Evolutionary conservation across 53 echinoderm and acorn worm species (phyloP).

Genomic region (Astropecten irregularis): DNA sequence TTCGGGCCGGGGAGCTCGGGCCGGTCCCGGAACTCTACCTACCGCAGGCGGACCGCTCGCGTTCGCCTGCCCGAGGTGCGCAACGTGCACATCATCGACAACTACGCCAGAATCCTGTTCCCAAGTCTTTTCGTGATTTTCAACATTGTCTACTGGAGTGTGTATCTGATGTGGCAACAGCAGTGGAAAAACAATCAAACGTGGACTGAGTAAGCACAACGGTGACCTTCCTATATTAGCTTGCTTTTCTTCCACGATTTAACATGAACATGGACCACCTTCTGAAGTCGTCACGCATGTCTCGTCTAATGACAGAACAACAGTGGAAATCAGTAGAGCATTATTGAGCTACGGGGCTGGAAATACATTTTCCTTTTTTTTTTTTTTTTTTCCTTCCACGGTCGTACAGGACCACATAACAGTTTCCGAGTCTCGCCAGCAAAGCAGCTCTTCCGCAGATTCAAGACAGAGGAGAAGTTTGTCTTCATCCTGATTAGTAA

Average conservation of each 20-base stretch:
- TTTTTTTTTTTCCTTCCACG: neutral
- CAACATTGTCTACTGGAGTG: slow-evolving; percentile 91
- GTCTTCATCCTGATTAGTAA: no score
- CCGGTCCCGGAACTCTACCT: slow-evolving; percentile 62
- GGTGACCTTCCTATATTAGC: neutral
- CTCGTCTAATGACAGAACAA: no score
- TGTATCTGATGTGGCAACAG: slow-evolving; percentile 77
- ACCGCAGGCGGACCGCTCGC: slow-evolving; percentile 48
- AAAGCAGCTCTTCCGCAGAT: no score
- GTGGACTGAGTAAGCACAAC: slow-evolving; percentile 15
- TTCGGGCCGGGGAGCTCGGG: slow-evolving; percentile 50
- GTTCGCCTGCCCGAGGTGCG: slow-evolving; percentile 59
- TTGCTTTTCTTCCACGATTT: neutral
- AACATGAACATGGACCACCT: neutral
- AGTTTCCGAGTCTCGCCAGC: no score
- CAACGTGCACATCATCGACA: slow-evolving; percentile 84
- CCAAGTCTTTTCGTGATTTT: slow-evolving; percentile 78
- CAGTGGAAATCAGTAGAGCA: no score
- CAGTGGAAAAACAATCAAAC: slow-evolving; percentile 54
- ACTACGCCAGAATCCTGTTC: slow-evolving; percentile 79
- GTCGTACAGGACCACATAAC: neutral
- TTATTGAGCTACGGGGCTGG: no score
- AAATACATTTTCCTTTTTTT: no score
- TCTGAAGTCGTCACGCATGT: neutral
- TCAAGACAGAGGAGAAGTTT: no score